These are phyloP conservation scores for Spermophilus dauricus DNA, from an alignment of 2,113 vertebrate species.

Conservation along the genomic window DNA sequence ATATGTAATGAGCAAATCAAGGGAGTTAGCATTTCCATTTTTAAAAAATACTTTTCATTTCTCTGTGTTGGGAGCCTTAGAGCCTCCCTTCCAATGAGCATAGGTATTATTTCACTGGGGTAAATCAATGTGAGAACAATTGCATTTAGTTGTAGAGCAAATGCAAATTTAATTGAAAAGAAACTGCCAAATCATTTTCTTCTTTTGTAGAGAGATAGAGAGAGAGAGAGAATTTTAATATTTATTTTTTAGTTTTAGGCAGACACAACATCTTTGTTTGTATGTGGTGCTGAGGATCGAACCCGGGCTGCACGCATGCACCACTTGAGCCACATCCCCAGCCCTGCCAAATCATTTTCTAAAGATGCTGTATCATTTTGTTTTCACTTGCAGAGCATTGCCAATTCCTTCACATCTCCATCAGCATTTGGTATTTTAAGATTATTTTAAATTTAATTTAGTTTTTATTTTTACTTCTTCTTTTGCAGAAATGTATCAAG, in stretches of 20 bases:
- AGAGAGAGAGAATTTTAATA: too few species aligned
- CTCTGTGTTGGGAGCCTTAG: not conserved
- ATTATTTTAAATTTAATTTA: not conserved
- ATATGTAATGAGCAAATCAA: not conserved
- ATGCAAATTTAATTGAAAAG: not conserved
- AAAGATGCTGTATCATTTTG: not conserved
- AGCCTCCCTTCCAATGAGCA: not conserved
- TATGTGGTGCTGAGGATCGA: too few species aligned
- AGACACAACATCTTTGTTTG: too few species aligned
- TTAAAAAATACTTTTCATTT: not conserved
- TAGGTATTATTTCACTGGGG: not conserved
- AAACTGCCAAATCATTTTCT: not conserved
- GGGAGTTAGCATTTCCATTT: not conserved
- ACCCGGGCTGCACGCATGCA: too few species aligned
- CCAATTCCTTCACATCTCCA: not conserved
- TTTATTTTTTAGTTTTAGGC: too few species aligned
- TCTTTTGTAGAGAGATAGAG: too few species aligned
- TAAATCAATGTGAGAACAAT: not conserved
- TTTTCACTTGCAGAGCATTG: not conserved
- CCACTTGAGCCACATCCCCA: too few species aligned
- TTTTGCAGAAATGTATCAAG: not conserved
- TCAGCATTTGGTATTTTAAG: not conserved
- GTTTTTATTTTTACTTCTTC: not conserved
- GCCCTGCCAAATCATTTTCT: not conserved
- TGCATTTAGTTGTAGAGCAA: not conserved